These are phyloP conservation scores for Diadumene lineata DNA, from an alignment of 92 coral and sea anemone genomes.

Conservation along the genomic window DNA sequence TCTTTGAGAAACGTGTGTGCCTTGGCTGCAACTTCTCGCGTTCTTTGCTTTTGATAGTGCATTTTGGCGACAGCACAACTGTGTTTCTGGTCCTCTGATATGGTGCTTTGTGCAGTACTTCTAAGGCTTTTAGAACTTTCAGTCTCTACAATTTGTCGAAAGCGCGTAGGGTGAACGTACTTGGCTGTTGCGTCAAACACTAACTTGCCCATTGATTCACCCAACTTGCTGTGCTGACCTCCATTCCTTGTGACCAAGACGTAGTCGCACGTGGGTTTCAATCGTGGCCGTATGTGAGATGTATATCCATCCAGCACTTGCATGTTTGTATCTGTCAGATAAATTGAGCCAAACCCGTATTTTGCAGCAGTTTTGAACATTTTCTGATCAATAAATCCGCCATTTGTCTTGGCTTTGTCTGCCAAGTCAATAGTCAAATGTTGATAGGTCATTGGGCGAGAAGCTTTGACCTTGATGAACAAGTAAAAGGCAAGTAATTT, in stretches of 20 bases:
- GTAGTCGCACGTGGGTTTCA: conserved; percentile 44
- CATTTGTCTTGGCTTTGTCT: no score
- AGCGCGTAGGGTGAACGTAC: conserved; percentile 56
- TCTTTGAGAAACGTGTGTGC: conserved; percentile 12
- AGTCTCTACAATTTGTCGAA: conserved; percentile 52
- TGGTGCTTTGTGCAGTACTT: conserved; percentile 23
- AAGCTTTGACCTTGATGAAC: conserved; percentile 39
- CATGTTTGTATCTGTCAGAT: neutral
- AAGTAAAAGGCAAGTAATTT: conserved; percentile 11
- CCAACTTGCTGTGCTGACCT: no score
- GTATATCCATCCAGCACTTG: neutral
- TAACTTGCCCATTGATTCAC: conserved; percentile 32
- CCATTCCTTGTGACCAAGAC: conserved; percentile 50
- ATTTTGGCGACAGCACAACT: conserved; percentile 56
- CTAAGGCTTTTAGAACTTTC: conserved; percentile 30
- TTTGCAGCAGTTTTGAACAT: no score
- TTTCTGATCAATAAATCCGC: no score
- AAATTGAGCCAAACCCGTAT: conserved; percentile 40
- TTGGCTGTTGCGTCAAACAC: conserved; percentile 52
- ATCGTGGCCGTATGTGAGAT: conserved; percentile 26
- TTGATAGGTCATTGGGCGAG: no score
- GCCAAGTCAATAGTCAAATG: no score
- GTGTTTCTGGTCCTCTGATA: conserved; percentile 59
- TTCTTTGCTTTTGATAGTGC: conserved; percentile 55
- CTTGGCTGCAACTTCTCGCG: conserved; percentile 54